Evolutionary conservation across 2,888 invertebrate species (phyloP).

Genomic region (Balanococcus diminutus): DNA sequence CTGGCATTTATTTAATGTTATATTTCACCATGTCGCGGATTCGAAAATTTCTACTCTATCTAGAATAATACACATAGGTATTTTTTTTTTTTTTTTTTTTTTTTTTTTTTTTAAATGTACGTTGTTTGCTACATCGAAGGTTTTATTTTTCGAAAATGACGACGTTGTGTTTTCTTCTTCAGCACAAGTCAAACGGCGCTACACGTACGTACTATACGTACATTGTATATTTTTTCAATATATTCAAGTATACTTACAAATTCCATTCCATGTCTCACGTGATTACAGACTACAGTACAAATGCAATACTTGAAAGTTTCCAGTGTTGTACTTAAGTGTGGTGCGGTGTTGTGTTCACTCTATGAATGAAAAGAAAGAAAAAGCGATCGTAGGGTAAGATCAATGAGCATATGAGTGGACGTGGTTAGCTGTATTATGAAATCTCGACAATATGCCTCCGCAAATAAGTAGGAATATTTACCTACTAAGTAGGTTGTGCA

Average conservation of each 20-base stretch:
- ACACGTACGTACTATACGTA: neutral
- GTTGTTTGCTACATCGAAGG: neutral
- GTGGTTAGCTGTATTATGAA: too few relatives aligned
- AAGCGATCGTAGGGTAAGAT: neutral
- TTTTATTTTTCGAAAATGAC: neutral
- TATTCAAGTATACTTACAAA: neutral
- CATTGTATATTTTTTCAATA: neutral
- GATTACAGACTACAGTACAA: neutral
- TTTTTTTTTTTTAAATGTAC: too few relatives aligned
- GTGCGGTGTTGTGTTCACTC: too few relatives aligned
- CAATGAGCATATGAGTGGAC: too few relatives aligned
- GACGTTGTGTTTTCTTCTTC: neutral
- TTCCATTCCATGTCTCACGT: neutral
- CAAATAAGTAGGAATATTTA: too few relatives aligned
- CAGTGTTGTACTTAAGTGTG: neutral
- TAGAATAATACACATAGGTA: too few relatives aligned
- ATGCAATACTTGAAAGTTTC: neutral
- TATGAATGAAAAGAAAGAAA: neutral
- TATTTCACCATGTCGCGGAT: neutral
- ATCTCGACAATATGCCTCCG: too few relatives aligned
- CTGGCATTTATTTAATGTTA: neutral
- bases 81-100: too few relatives aligned
- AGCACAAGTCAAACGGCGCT: neutral
- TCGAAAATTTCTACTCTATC: neutral
- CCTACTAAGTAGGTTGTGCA: too few relatives aligned